phyloP scores from a whole-genome alignment of 2,113 vertebrate genomes.

The Syrmaticus mikado region DNA sequence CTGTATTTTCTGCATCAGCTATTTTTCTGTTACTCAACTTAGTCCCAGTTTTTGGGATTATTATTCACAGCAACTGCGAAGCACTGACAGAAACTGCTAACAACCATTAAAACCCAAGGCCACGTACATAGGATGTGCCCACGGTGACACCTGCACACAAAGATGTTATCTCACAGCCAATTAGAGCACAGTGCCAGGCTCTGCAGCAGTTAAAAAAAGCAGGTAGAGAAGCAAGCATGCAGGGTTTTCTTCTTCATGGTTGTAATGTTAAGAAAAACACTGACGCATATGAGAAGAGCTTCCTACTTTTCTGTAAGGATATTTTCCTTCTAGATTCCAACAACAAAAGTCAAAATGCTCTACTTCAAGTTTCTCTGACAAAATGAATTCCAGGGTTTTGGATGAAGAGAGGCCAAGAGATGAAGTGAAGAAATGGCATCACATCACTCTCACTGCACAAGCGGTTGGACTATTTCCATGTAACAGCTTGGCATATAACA shows the following conservation, averaged over 20 bases:
- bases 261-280: neutral
- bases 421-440: neutral
- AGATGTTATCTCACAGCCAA: too few relatives aligned
- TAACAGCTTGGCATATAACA: neutral
- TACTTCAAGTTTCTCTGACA: neutral
- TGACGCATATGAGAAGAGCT: neutral
- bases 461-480: neutral
- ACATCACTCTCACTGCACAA: neutral
- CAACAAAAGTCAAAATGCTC: neutral
- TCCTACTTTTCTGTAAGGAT: neutral
- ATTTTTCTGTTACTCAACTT: neutral
- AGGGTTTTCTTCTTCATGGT: neutral
- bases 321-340: neutral
- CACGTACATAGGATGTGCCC: neutral
- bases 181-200: neutral
- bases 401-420: neutral
- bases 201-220: neutral
- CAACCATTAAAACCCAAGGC: neutral
- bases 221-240: neutral
- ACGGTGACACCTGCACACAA: fast-evolving
- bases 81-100: neutral
- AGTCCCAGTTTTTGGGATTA: neutral
- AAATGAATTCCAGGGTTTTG: neutral
- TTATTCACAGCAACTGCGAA: neutral
- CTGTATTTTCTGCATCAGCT: neutral